Conservation (phyloP, 2,797 vertebrate genomes). For the Chromobotia macracanthus region DNA sequence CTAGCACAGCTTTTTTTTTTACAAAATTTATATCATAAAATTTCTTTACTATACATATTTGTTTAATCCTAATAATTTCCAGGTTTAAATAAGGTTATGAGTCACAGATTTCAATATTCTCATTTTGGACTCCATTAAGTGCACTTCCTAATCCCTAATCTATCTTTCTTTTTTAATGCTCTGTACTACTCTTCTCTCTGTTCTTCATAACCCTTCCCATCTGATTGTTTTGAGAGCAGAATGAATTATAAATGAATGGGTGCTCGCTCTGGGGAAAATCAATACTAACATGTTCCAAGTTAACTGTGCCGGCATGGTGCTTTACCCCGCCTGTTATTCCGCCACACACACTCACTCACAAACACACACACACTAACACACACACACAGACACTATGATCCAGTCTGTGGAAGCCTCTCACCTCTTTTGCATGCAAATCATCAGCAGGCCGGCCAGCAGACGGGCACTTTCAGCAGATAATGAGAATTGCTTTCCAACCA, state of each 20-base stretch:
- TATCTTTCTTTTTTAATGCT: not conserved
- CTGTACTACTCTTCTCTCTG: slow-evolving; percentile 13
- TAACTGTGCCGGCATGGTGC: slow-evolving; percentile 59
- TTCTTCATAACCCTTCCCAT: slow-evolving; percentile 56
- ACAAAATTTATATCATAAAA: too few species aligned
- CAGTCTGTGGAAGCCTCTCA: too few species aligned
- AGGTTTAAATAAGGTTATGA: not conserved
- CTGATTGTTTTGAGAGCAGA: slow-evolving; percentile 55
- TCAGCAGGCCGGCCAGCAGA: slow-evolving; percentile 11
- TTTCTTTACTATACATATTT: not conserved
- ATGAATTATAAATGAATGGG: slow-evolving; percentile 78
- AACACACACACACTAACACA: too few species aligned
- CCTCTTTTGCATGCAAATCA: slow-evolving; percentile 39
- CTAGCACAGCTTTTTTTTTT: too few species aligned
- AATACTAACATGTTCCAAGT: slow-evolving; percentile 75
- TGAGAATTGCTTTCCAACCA: slow-evolving; percentile 30
- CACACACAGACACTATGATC: too few species aligned
- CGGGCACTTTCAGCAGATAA: slow-evolving; percentile 30
- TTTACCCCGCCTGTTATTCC: slow-evolving; percentile 50
- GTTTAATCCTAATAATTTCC: not conserved
- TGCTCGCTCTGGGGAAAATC: slow-evolving; percentile 71
- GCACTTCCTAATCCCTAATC: slow-evolving; percentile 1
- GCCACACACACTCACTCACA: too few species aligned
- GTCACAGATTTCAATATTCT: not conserved
- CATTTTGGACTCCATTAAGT: not conserved